These are phyloP conservation scores for Lagria hirta DNA, from an alignment of 2,888 invertebrate species.

Conservation along the genomic window DNA sequence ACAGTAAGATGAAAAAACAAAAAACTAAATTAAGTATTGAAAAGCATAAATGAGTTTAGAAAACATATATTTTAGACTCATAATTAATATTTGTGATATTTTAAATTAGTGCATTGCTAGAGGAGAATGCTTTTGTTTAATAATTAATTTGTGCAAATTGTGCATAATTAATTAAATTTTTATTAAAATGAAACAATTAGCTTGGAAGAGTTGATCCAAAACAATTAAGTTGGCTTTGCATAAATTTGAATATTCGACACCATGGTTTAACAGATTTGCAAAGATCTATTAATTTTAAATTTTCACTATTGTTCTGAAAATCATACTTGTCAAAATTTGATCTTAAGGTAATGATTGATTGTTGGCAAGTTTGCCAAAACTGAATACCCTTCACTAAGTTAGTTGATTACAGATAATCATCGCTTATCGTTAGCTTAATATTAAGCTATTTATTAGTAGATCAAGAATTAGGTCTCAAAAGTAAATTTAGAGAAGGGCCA, in stretches of 20 bases:
- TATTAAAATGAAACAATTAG: slow-evolving; percentile 20
- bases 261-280: slow-evolving; percentile 14
- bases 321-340: slow-evolving; percentile 27
- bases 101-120: too few species aligned
- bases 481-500: too few species aligned
- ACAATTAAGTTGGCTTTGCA: slow-evolving; percentile 15
- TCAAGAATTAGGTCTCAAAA: slow-evolving; percentile 18
- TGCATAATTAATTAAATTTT: too few species aligned
- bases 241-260: slow-evolving; percentile 13
- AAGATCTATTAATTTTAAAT: slow-evolving; percentile 26
- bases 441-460: slow-evolving; percentile 21
- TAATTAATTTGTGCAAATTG: too few species aligned
- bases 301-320: slow-evolving; percentile 21
- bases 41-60: too few species aligned
- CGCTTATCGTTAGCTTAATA: slow-evolving; percentile 22
- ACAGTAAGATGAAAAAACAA: too few species aligned
- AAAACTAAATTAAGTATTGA: too few species aligned
- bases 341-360: slow-evolving; percentile 27
- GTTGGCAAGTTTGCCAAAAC: slow-evolving; percentile 23
- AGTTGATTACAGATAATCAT: slow-evolving; percentile 24
- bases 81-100: too few species aligned
- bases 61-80: too few species aligned
- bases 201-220: slow-evolving; percentile 15
- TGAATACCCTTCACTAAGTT: slow-evolving; percentile 18
- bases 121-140: too few species aligned